Evolutionary conservation across 2,888 invertebrate species (phyloP), one percentile per base, ranked within the genome.

Genomic region (Pomacea canaliculata): DNA sequence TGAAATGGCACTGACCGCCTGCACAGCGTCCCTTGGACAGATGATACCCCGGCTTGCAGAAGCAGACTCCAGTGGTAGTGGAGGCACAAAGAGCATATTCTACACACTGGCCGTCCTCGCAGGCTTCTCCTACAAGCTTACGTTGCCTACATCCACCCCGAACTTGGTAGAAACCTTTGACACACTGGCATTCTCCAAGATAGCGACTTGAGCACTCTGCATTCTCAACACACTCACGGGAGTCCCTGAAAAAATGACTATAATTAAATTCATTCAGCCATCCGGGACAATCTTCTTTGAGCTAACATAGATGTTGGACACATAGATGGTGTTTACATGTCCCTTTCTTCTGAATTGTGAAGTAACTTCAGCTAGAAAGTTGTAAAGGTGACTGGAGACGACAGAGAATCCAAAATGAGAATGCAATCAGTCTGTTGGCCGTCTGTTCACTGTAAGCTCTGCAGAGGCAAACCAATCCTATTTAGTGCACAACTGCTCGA

Each of bases 41-140:
- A 46, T 62, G 19, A 69, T 74, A 74, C 18, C 74, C 74, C 7
- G 74, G 74, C 19, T 69, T 68, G 63, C 74, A 74, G 74, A 74
- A 74, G 51, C 74, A 74, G 23, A 68, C 60, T 10, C 74, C 74
- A 0, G 74, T 74, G 27, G 74, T 69, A 51, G 74, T 74, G 74
- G 74, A 66, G 67, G 74, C 74, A 66, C 79, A 79, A 46, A 77
- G 75, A 7, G 79, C 77, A 60, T 70, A 72, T 60, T 63, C 72
- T 23, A 75, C 69, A 18, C 79, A 79, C 72, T 79, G 79, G n/a
- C 77, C 79, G 27, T 62, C 69, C 51, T 69, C 70, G 60, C 79
- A 79, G 68, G 67, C 69, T 23, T 70, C 67, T 7, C 79, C 79
- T 49, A 75, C 77, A 37, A 59, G 69, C n/a, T 77, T 62, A 9